These are phyloP conservation scores for Acanthosepion lycidas DNA, from an alignment of 2,888 invertebrate species.

Conservation along the genomic window DNA sequence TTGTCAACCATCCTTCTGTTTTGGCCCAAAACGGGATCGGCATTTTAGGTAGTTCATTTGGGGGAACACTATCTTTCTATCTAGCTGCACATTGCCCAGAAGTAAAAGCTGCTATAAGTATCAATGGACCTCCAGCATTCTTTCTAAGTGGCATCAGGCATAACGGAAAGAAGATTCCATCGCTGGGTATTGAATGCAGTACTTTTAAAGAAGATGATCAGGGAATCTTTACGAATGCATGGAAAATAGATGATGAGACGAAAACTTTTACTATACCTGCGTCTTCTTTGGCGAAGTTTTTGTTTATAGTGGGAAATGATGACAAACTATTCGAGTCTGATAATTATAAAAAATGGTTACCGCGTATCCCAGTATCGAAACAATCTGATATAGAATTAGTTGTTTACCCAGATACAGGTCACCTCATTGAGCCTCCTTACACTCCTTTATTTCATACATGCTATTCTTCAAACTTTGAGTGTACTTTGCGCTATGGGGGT, in stretches of 20 bases:
- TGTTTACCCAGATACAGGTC: conserved; percentile 64
- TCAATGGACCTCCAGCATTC: not conserved
- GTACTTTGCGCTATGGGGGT: not conserved
- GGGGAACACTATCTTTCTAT: not conserved
- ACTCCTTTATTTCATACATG: conserved; percentile 54
- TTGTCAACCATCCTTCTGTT: not conserved
- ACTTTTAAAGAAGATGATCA: not conserved
- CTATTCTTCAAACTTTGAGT: not conserved
- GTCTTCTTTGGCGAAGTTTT: not conserved
- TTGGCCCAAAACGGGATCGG: not conserved
- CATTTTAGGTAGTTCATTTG: not conserved
- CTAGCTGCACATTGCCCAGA: not conserved
- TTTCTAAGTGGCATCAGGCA: not conserved
- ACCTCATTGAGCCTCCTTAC: conserved; percentile 67
- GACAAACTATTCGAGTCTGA: not conserved
- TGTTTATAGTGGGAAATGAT: not conserved
- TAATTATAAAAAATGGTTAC: not conserved
- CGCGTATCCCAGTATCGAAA: conserved; percentile 51
- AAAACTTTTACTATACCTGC: not conserved
- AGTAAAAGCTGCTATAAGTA: not conserved
- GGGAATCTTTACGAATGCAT: not conserved
- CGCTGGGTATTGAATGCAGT: too few species aligned
- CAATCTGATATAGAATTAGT: conserved; percentile 53
- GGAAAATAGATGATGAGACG: not conserved
- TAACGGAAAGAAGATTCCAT: not conserved